Base-by-base conservation (phyloP, 1,140 invertebrate genomes). In the Ceratoteleas bidentatus region DNA sequence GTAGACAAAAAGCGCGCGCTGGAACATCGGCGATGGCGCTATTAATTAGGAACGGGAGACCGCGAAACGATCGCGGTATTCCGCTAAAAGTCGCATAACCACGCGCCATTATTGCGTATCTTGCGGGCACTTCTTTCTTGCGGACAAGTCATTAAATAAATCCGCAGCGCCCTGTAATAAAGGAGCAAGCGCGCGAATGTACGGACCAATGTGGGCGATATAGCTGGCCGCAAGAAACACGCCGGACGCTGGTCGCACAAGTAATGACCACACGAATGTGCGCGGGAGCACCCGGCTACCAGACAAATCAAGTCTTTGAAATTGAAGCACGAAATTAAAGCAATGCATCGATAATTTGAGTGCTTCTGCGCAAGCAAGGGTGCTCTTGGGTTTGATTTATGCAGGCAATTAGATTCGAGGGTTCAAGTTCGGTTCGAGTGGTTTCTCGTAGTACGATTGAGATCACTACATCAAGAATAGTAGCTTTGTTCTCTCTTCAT, bases 141-240 rank as follows among this genome's bases (percentile, higher is more conserved):
- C 61, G 66, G 16, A 40, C 72, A 62, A 54, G 70, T 66, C 79
- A 62, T 81, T 72, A 72, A 81, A 81, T 81, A 81, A 76, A 81
- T 76, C 47, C 50, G 66, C 60, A 52, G 47, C 53, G 52, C 53
- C 61, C 45, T 53, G 60, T 62, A 72, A 81, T 76, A 76, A 81
- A 76, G 49, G 79, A 60, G 72, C 54, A 54, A 36, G 32, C 64
- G 38, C 24, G 49, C 50, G 49, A 38, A 1, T 24, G 24, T 24
- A 24, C 24, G 62, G 79, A 53, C 75, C 66, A 69, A 81, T 81
- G 66, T 62, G 54, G 66, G 68, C 73, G 73, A 82, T 82, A 77
- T 68, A 82, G 40, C 73, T 52, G 53, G 61, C 74, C 50, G 34
- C 45, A 66, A 69, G 68, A 66, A 60, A 65, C 24, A 76, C 45